These are phyloP conservation scores for Irena cyanogastra DNA, from an alignment of 2,113 vertebrate genomes.

Conservation along the genomic window DNA sequence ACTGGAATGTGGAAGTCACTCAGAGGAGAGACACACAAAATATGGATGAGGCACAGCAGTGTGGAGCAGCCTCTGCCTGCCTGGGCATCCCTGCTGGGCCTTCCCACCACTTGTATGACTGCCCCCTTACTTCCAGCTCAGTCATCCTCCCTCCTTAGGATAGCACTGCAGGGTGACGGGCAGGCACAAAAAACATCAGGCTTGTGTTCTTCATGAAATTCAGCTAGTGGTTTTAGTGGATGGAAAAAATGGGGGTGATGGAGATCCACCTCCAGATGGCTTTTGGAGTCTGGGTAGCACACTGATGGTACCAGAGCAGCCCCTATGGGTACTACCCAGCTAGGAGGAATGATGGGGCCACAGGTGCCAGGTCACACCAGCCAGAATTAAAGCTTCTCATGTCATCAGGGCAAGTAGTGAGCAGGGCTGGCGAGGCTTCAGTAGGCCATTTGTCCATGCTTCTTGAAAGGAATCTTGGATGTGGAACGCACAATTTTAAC, in stretches of 20 bases:
- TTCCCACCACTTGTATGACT: not conserved
- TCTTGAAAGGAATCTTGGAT: not conserved
- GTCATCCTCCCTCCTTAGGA: not conserved
- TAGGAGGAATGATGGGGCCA: not conserved
- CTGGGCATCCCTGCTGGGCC: not conserved
- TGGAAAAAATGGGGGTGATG: not conserved
- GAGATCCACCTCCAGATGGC: not conserved
- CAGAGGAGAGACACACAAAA: not conserved
- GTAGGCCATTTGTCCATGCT: not conserved
- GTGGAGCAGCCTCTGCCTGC: not conserved
- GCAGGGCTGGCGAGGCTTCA: not conserved
- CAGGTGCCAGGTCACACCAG: not conserved
- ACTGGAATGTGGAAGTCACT: not conserved
- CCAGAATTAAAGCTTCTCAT: not conserved
- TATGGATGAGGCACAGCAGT: not conserved
- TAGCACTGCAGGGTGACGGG: fast-evolving
- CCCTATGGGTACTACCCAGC: not conserved
- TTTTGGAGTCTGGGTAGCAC: not conserved
- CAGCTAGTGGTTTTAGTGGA: not conserved
- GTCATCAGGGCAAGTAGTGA: not conserved
- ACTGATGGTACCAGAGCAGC: not conserved
- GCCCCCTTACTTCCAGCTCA: not conserved
- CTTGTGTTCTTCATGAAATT: not conserved
- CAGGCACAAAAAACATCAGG: not conserved
- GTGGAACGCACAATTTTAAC: not conserved